phyloP scores from a whole-genome alignment of 2,797 vertebrate genomes.

The Astyanax mexicanus region DNA sequence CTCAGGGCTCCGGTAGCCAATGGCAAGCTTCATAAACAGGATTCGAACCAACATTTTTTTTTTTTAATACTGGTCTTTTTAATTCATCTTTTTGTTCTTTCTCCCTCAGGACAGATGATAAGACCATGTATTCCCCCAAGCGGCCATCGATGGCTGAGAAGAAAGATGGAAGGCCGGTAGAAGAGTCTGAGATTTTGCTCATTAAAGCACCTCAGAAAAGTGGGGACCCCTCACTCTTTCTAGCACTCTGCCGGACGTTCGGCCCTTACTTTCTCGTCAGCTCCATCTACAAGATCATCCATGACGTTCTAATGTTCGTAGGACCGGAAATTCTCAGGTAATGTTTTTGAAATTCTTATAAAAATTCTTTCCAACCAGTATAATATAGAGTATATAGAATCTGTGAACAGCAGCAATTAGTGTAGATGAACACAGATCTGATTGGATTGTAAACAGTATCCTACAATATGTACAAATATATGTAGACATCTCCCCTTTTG shows the following conservation, averaged over 20 bases:
- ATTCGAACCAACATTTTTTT: too few relatives aligned
- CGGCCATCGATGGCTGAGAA: constrained; percentile 57
- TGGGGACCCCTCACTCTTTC: constrained; percentile 86
- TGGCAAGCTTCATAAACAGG: too few relatives aligned
- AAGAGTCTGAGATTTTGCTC: constrained; percentile 90
- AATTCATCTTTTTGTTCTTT: background rate
- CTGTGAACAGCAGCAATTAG: too few relatives aligned
- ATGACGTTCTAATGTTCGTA: constrained; percentile 94
- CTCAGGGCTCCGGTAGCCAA: too few relatives aligned
- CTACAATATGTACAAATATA: too few relatives aligned
- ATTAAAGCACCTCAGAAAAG: constrained; percentile 75
- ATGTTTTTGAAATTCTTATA: too few relatives aligned
- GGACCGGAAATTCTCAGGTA: constrained; percentile 92
- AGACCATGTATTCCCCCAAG: constrained; percentile 79
- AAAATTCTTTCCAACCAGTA: too few relatives aligned
- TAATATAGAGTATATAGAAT: too few relatives aligned
- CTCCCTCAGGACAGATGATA: constrained; percentile 67
- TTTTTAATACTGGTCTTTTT: too few relatives aligned
- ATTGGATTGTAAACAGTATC: too few relatives aligned
- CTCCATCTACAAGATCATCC: constrained; percentile 89
- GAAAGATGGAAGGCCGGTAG: constrained; percentile 73
- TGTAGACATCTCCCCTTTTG: too few relatives aligned
- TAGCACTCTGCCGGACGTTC: constrained; percentile 90
- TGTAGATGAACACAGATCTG: too few relatives aligned
- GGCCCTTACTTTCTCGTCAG: constrained; percentile 95